A percentile compares a stretch with the other conserved stretches of the same genome.
phyloP scores from a whole-genome alignment of 2,113 vertebrate genomes.

The Irena cyanogastra region DNA sequence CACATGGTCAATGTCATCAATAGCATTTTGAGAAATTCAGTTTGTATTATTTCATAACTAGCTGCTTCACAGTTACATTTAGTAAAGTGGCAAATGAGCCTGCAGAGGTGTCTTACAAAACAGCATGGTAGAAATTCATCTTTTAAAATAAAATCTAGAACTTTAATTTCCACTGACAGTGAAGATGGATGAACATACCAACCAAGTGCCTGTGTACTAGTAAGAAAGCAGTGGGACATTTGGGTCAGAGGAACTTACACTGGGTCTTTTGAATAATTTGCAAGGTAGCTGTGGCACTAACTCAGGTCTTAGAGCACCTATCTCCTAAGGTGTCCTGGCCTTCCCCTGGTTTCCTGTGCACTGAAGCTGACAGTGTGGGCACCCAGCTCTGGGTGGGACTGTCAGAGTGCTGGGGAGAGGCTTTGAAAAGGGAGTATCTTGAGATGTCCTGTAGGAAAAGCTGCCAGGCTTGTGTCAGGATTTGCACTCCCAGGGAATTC shows the following conservation, averaged over 20 bases:
- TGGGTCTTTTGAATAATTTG: not conserved
- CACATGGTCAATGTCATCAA: not conserved
- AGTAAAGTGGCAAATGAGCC: not conserved
- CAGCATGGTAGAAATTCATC: not conserved
- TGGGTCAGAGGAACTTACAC: not conserved
- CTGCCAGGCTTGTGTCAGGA: not conserved
- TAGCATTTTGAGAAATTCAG: not conserved
- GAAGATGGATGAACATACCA: not conserved
- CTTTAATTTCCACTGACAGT: not conserved
- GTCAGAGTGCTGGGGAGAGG: not conserved
- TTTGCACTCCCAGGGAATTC: not conserved
- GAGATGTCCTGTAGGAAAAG: not conserved
- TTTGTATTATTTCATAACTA: not conserved
- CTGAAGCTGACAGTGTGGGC: fast-evolving
- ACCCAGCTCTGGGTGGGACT: not conserved
- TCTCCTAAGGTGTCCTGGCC: fast-evolving
- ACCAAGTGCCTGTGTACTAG: not conserved
- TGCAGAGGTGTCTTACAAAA: not conserved
- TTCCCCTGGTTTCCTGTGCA: not conserved
- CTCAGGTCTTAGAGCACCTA: not conserved
- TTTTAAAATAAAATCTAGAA: not conserved
- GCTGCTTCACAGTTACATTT: not conserved
- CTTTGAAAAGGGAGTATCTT: not conserved
- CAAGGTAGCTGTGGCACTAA: not conserved
- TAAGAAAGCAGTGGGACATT: not conserved